Conservation (phyloP, 2,797 vertebrate genomes). For the Lates japonicus region DNA sequence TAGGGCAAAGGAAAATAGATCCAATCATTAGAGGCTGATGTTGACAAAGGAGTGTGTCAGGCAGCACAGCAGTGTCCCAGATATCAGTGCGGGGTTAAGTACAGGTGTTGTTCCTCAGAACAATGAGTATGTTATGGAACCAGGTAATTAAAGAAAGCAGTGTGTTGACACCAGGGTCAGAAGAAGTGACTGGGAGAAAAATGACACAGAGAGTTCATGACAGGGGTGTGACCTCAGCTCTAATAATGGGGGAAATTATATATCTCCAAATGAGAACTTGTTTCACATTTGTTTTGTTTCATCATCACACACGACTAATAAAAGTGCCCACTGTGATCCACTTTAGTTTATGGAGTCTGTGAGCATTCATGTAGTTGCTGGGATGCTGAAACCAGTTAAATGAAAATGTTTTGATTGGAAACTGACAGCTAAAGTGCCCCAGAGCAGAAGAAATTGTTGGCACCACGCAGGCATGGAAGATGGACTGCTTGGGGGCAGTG, state of each 20-base stretch:
- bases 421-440: neutral
- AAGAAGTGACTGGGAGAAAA: neutral
- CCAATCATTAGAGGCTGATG: constrained; percentile 43
- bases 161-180: constrained; percentile 21
- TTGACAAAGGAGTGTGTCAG: constrained; percentile 66
- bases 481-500: neutral
- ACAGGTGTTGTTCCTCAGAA: constrained; percentile 40
- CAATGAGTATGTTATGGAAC: constrained; percentile 46
- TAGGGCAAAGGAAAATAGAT: constrained; percentile 55
- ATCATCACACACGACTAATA: neutral
- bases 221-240: neutral
- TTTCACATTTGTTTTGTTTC: neutral
- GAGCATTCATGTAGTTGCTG: neutral
- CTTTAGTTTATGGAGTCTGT: neutral
- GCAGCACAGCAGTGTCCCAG: constrained; percentile 48
- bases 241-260: neutral
- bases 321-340: neutral
- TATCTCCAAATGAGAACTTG: neutral
- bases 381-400: neutral
- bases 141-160: constrained; percentile 43
- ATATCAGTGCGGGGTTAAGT: constrained; percentile 58
- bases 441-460: constrained; percentile 2
- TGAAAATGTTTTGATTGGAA: neutral
- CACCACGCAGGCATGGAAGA: neutral
- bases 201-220: constrained; percentile 12